phyloP scores from a whole-genome alignment of 2,797 vertebrate species.

The Rhinatrema bivittatum region DNA sequence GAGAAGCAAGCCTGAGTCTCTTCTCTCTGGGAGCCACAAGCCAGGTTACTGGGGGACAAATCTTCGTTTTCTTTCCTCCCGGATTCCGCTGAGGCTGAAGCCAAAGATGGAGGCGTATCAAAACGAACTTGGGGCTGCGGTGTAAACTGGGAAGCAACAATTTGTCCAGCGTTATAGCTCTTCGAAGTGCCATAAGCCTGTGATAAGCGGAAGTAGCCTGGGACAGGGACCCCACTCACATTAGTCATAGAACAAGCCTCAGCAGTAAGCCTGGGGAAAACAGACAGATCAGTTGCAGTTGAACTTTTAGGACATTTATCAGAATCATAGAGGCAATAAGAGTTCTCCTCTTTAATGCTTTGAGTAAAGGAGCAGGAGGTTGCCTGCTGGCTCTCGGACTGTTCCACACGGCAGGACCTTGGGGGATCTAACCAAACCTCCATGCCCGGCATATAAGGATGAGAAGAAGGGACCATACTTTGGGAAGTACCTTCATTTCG shows the following conservation, averaged over 20 bases:
- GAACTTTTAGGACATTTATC: constrained; percentile 88
- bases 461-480: constrained; percentile 68
- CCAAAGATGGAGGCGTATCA: constrained; percentile 65
- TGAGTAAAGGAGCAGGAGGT: constrained; percentile 85
- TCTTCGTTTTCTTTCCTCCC: constrained; percentile 72
- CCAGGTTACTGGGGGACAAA: constrained; percentile 59
- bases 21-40: constrained; percentile 56
- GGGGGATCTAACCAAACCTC: constrained; percentile 90
- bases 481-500: constrained; percentile 76
- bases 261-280: constrained; percentile 69
- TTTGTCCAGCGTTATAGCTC: constrained; percentile 67
- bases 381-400: constrained; percentile 71
- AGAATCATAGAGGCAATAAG: constrained; percentile 90
- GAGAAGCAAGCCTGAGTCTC: constrained; percentile 80
- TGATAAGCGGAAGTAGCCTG: constrained; percentile 93
- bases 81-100: constrained; percentile 58
- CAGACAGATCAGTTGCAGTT: constrained; percentile 66
- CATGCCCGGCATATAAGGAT: constrained; percentile 81
- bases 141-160: constrained; percentile 67
- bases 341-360: constrained; percentile 91
- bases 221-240: constrained; percentile 78
- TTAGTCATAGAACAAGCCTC: constrained; percentile 62
- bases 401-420: constrained; percentile 84
- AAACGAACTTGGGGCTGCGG: constrained; percentile 69
- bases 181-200: constrained; percentile 87